Evolutionary conservation across 2,797 vertebrate species (phyloP), one percentile per base, ranked within the genome.

Genomic region (Eulemur rubriventer): DNA sequence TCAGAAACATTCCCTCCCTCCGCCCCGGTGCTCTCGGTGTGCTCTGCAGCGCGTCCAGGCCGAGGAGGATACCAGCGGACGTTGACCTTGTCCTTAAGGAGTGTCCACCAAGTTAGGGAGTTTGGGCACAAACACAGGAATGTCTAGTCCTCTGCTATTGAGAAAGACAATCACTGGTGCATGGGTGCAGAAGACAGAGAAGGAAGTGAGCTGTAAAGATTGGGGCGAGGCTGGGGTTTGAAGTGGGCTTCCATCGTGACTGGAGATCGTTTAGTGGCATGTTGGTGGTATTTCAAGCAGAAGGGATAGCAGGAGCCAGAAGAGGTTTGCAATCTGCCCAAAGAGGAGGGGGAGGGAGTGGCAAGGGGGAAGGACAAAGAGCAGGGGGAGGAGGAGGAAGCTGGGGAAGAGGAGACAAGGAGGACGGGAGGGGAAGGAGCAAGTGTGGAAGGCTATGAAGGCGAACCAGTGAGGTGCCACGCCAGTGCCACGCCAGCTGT

Each of bases 11-110:
- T 57, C 12, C 17, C 3, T 55, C 57, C 18, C 61, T 2, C 70
- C 33, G 30, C 55, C 28, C 22, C 0, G 1, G 52, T 22, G 14
- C 48, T 80, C 8, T 17, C 4, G 0, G 2, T 3, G 2, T 20
- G 17, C 46, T 85, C 43, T 0, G 22, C 46, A 30, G 33, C 8
- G 7, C 22, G 16, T 46, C 48, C 5, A 30, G n/a, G 41, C 61
- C 24, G 52, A 48, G 30, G 8, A 91, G 26, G 14, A 84, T 1
- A 43, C 35, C 3, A 9, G 46, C 0, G 0, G 22, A 26, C 0
- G 0, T 0, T 70, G 48, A 80, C 13, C 26, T 52, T 55, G 30
- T 33, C 72, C 63, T 76, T 2, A 4, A 72, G 48, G 38, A 78
- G 48, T 24, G 67, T 38, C 48, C 4, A 35, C 22, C 46, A 9